Evolutionary conservation across 2,888 invertebrate species (phyloP).

Genomic region (Dicyrtomina minuta): DNA sequence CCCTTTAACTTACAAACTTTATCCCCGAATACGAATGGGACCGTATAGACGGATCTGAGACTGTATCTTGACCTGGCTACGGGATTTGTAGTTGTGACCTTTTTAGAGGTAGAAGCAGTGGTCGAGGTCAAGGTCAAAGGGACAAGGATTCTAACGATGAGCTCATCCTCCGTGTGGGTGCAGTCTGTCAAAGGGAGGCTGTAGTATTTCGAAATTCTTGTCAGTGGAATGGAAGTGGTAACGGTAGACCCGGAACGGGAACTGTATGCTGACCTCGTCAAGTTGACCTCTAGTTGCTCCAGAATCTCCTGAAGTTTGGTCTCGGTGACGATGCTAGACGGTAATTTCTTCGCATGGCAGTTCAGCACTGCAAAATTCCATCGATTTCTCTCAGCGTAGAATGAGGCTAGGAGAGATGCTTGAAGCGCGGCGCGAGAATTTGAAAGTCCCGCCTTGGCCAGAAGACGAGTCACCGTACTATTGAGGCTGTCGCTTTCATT

Average conservation of each 20-base stretch:
- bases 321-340: slow-evolving; percentile 38
- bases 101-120: no score
- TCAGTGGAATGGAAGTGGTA: slow-evolving; percentile 33
- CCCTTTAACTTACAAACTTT: slow-evolving; percentile 38
- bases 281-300: not conserved
- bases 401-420: slow-evolving; percentile 38
- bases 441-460: slow-evolving; percentile 44
- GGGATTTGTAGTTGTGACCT: not conserved
- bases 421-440: slow-evolving; percentile 47
- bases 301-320: slow-evolving; percentile 32
- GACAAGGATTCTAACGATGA: slow-evolving; percentile 43
- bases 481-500: not conserved
- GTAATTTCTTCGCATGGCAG: slow-evolving; percentile 36
- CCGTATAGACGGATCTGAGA: slow-evolving; percentile 1
- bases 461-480: not conserved
- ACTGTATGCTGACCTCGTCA: no score
- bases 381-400: slow-evolving; percentile 50
- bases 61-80: no score
- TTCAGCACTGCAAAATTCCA: slow-evolving; percentile 46
- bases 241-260: no score
- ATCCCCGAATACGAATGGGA: slow-evolving; percentile 39
- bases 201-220: slow-evolving; percentile 43
- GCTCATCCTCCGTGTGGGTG: slow-evolving; percentile 39
- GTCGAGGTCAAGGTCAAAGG: slow-evolving; percentile 42
- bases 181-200: slow-evolving; percentile 48